phyloP scores from a whole-genome alignment of 1,140 invertebrate genomes.

The Elymnias hypermnestra region DNA sequence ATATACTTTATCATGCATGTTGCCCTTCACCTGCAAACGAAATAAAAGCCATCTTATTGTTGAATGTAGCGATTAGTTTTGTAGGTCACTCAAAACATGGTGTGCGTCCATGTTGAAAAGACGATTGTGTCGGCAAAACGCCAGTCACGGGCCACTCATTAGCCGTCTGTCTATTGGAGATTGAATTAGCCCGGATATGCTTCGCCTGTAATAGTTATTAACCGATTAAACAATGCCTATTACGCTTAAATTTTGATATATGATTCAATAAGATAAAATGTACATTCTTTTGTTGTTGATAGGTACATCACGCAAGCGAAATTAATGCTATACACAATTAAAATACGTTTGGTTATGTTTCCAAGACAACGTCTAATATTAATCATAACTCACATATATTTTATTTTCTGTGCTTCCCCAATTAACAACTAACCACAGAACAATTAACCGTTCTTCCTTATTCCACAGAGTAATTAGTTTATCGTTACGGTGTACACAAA shows the following conservation, averaged over 20 bases:
- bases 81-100: constrained; percentile 21
- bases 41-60: too few species aligned
- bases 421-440: too few species aligned
- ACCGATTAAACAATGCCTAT: constrained; percentile 29
- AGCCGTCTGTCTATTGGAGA: constrained; percentile 29
- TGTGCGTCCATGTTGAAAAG: constrained; percentile 20
- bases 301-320: background rate
- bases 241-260: constrained; percentile 19
- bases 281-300: background rate
- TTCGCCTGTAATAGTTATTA: constrained; percentile 28
- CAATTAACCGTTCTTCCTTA: too few species aligned
- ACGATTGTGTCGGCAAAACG: constrained; percentile 22
- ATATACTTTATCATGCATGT: too few species aligned
- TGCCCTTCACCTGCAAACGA: too few species aligned
- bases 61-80: constrained; percentile 20
- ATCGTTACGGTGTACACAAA: too few species aligned
- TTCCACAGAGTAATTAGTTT: too few species aligned
- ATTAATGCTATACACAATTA: too few species aligned
- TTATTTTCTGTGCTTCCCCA: too few species aligned
- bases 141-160: constrained; percentile 34
- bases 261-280: constrained; percentile 14
- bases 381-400: too few species aligned
- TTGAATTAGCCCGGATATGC: constrained; percentile 34
- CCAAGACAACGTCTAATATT: too few species aligned
- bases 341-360: too few species aligned